Base-by-base conservation (phyloP, 2,113 vertebrate species). In the Mustela lutreola region DNA sequence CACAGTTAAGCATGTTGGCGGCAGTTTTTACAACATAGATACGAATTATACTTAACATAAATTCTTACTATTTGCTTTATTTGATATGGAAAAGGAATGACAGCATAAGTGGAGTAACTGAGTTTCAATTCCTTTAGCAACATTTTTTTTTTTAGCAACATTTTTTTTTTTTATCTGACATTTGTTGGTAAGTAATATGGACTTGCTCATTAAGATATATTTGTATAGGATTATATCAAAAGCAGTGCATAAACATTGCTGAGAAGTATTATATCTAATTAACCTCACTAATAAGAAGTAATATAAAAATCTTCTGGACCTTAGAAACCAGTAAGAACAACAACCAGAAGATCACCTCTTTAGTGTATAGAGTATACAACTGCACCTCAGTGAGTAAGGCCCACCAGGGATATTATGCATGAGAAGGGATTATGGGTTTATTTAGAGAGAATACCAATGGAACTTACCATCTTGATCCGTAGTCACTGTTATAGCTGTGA, bases 391-490 rank as follows among this genome's bases (percentile, higher is more conserved):
- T 24, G 33, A 45, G 33, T 50, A 67, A 76, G 21, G 4, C 15
- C 28, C 39, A 63, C 39, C 15, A 76, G 1, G 12, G 16, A n/a
- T 36, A 26, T 5, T 62, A 86, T 5, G 9, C 18, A 42, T 56
- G 50, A 75, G 56, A 84, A 92, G 8, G 21, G 21, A 78, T 73
- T 19, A 94, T 5, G 12, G n/a, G 4, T 79, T 24, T 82, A 48
- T 63, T 91, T 91, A 67, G 56, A 97, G 16, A 97, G 33, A 94
- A 91, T 1, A 98, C 22, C n/a, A 89, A 7, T 78, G 18, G 62
- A 67, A 99, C 99, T 99, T 98, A 99, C 99, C 99, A 7, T 99
- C 99, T 95, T 99, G 99, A 98, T 99, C 99, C 0, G 99, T 99
- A 97, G 98, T 99, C 98, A 99, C 99, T 0, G 99, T 99, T 98